A percentile compares a stretch with the other conserved stretches of the same genome.
phyloP scores from a whole-genome alignment of 2,888 invertebrate genomes.

The Diplazon laetatorius region DNA sequence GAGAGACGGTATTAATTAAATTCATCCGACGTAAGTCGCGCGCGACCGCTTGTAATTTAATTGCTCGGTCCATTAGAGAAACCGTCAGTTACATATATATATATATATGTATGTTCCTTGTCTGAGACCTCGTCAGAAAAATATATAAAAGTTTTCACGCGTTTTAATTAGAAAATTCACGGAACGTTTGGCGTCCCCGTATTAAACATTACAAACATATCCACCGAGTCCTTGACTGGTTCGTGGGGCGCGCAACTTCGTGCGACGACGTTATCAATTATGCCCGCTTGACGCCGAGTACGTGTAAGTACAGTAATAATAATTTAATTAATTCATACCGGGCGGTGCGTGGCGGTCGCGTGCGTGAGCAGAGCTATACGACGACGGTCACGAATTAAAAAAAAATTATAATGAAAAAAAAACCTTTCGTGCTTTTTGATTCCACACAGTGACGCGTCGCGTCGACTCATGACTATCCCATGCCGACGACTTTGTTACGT shows the following conservation, averaged over 20 bases:
- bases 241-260: slow-evolving; percentile 29
- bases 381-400: slow-evolving; percentile 38
- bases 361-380: slow-evolving; percentile 11
- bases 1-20: slow-evolving; percentile 60
- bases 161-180: slow-evolving; percentile 50
- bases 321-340: slow-evolving; percentile 56
- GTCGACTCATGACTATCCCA: slow-evolving; percentile 41
- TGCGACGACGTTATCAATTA: slow-evolving; percentile 57
- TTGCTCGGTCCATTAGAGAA: slow-evolving; percentile 54
- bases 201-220: neutral
- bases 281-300: slow-evolving; percentile 45
- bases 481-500: slow-evolving; percentile 36
- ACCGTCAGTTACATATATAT: slow-evolving; percentile 17
- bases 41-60: slow-evolving; percentile 60
- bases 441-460: slow-evolving; percentile 38
- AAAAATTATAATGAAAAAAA: too few relatives aligned
- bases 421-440: slow-evolving; percentile 49
- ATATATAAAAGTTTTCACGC: slow-evolving; percentile 35
- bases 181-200: slow-evolving; percentile 33
- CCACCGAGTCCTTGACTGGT: slow-evolving; percentile 18
- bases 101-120: slow-evolving; percentile 2
- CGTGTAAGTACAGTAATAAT: slow-evolving; percentile 51
- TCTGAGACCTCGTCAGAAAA: slow-evolving; percentile 9
- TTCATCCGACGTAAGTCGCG: slow-evolving; percentile 49
- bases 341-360: neutral